Evolutionary conservation across 2,113 vertebrate genomes (phyloP).

Genomic region (Macroglossus sobrinus): DNA sequence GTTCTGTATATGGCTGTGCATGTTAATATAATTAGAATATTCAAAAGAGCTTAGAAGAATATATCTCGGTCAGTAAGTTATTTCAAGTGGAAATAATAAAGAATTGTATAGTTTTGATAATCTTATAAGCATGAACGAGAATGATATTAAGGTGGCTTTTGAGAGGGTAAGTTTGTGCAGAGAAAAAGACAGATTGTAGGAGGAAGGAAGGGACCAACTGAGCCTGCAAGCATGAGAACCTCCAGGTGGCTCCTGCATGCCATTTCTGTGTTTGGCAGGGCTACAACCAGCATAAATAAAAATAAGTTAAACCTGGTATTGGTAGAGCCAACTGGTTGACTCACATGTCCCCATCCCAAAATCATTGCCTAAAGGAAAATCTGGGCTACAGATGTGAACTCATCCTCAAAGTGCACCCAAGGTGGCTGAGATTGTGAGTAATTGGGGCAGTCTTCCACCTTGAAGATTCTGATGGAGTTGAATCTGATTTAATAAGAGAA

Average conservation of each 20-base stretch:
- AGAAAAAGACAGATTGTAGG: background rate
- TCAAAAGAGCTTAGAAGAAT: background rate
- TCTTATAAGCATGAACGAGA: background rate
- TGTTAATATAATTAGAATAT: background rate
- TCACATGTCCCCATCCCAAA: background rate
- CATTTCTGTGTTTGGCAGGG: background rate
- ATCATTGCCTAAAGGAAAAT: background rate
- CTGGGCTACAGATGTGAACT: background rate
- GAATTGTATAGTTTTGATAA: background rate
- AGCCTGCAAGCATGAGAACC: background rate
- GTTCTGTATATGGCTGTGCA: background rate
- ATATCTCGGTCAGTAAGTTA: background rate
- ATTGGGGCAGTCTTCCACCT: background rate
- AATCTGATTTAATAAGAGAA: background rate
- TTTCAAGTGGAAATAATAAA: slow-evolving; percentile 7
- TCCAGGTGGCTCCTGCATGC: background rate
- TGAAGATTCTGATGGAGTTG: background rate
- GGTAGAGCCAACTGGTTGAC: background rate
- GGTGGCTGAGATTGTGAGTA: background rate
- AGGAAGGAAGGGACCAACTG: background rate
- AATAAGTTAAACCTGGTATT: background rate
- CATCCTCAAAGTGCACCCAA: background rate
- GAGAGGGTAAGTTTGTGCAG: background rate
- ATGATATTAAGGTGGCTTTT: background rate
- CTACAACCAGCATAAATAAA: background rate